Evolutionary conservation across 2,113 vertebrate species (phyloP), one percentile per base, ranked within the genome.

Genomic region (Bos javanicus): DNA sequence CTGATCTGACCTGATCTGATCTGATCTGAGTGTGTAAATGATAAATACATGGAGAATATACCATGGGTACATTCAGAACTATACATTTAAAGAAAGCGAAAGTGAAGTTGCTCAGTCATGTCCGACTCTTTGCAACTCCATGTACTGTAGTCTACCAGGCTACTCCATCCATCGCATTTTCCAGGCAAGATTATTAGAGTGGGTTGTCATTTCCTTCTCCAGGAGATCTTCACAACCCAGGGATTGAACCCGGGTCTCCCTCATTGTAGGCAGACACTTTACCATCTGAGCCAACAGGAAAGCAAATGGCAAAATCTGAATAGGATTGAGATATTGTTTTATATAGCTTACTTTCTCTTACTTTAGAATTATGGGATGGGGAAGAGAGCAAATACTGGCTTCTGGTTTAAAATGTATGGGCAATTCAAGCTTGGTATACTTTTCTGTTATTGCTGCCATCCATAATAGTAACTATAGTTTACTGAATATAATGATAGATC

Each of bases 41-140:
- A 3, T 54, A 71, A 80, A 25, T 57, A 43, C 2, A 81, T 17
- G 2, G 60, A 84, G 25, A 92, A 52, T 17, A 48, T 83, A 87
- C 36, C 6, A 33, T 2, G 23, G 25, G 54, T 8, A 60, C 6
- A 15, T 94, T 94, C 30, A 43, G 43, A 95, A 48, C 15, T 59
- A 30, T n/a, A 60, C 2, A 81, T 95, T 76, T 19, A 60, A 89
- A 23, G 36, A 39, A 71, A 39, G 36, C 13, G 67, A 39, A 39
- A 25, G 36, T 74, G 36, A 74, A 74, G 67, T 74, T 0, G 0
- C 1, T 39, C 21, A 25, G n/a, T 39, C 2, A 11, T 39, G 19
- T 71, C 10, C 2, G 0, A 74, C 36, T 74, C 36, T 71, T 71
- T 74, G 67, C 4, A 6, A 74, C 10, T 21, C 11, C 67, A 39